Percentiles rank a stretch among this genome's conserved stretches.
These are phyloP conservation scores for Caenorhabditis sp. DNA, from an alignment of 2,888 invertebrate genomes.

Conservation along the genomic window DNA sequence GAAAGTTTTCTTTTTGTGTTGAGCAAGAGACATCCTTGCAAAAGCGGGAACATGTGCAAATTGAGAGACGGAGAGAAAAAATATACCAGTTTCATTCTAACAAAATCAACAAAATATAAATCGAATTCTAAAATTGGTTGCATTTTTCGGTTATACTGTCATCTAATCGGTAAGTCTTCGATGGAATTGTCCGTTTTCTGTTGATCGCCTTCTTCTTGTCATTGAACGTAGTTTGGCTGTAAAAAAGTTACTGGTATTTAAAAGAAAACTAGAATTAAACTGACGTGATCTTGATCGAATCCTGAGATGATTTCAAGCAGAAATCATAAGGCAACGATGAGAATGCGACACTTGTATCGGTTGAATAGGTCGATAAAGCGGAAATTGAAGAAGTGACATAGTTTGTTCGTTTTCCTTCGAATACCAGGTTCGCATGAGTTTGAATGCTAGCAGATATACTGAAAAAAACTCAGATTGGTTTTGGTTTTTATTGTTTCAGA, in stretches of 20 bases:
- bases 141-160: constrained; percentile 26
- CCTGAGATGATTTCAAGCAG: constrained; percentile 24
- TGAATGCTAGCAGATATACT: constrained; percentile 36
- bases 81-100: no score
- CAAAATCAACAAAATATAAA: constrained; percentile 15
- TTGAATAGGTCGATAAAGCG: constrained; percentile 19
- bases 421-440: constrained; percentile 17
- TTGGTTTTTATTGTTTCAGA: background rate
- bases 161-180: constrained; percentile 25
- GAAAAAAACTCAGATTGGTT: constrained; percentile 3
- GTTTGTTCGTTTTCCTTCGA: constrained; percentile 17
- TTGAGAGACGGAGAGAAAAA: no score
- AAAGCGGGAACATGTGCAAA: no score
- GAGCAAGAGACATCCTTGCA: no score
- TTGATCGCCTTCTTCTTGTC: constrained; percentile 15
- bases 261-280: constrained; percentile 1
- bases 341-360: constrained; percentile 27
- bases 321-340: constrained; percentile 25
- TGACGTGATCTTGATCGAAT: constrained; percentile 21
- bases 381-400: constrained; percentile 25
- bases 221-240: background rate
- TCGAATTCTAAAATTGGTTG: constrained; percentile 10
- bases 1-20: no score
- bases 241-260: background rate
- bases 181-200: constrained; percentile 17